A percentile compares a stretch with the other conserved stretches of the same genome.
These are phyloP conservation scores for Plotosus lineatus DNA, from an alignment of 2,113 vertebrate species.

Conservation along the genomic window DNA sequence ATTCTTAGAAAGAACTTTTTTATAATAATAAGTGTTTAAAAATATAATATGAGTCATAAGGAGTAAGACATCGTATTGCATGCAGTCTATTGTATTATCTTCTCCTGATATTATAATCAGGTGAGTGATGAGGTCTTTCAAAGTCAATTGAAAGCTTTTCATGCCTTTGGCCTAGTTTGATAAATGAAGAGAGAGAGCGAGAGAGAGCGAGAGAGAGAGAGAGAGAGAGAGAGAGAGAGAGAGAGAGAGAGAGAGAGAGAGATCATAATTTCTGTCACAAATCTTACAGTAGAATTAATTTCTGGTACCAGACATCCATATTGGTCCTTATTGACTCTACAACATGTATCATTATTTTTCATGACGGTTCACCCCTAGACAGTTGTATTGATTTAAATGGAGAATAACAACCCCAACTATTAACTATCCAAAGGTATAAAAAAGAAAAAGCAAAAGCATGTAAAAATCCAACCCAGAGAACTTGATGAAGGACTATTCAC, in stretches of 20 bases:
- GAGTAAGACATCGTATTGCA: neutral
- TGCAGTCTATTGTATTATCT: neutral
- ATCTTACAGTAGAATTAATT: neutral
- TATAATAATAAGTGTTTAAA: neutral
- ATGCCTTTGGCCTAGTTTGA: conserved; percentile 2
- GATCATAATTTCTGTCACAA: neutral
- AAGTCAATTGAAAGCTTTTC: neutral
- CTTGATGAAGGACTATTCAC: neutral
- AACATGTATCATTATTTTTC: neutral
- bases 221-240: conserved; percentile 7
- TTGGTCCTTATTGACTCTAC: neutral
- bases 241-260: conserved; percentile 7
- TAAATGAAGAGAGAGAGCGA: neutral
- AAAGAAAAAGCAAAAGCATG: neutral
- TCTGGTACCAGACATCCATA: neutral
- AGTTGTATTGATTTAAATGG: neutral
- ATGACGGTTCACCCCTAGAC: neutral
- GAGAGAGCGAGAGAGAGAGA: neutral
- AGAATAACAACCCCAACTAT: neutral
- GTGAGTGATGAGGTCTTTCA: conserved; percentile 12
- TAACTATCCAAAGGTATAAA: neutral
- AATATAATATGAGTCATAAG: neutral
- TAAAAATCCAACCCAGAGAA: neutral
- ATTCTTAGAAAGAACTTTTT: neutral
- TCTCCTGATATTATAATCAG: neutral